phyloP scores from a whole-genome alignment of 1,140 invertebrate species.

The Choristoneura fumiferana region DNA sequence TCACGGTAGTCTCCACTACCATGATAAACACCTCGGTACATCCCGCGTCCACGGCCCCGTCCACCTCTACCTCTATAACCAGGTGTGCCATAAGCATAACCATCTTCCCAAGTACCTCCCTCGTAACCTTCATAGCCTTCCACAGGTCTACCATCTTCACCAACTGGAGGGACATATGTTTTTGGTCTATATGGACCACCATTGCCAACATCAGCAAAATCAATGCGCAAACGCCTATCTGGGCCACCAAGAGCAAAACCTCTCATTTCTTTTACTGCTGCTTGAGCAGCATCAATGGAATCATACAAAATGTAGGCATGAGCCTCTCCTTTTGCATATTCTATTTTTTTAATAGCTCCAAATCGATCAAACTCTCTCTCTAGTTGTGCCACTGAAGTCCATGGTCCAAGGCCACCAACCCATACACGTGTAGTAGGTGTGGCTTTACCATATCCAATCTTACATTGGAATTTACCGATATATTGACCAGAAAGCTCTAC shows the following conservation, averaged over 20 bases:
- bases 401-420: slow-evolving; percentile 97
- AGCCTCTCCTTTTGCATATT: slow-evolving; percentile 95
- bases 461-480: slow-evolving; percentile 99
- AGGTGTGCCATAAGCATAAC: slow-evolving; percentile 74
- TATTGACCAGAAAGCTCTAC: slow-evolving; percentile 98
- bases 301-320: slow-evolving; percentile 98
- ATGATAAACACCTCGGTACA: slow-evolving; percentile 79
- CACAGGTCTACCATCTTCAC: slow-evolving; percentile 80
- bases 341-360: slow-evolving; percentile 99
- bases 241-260: slow-evolving; percentile 95
- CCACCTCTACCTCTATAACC: slow-evolving; percentile 79
- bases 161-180: slow-evolving; percentile 80
- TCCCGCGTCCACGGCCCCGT: slow-evolving; percentile 83
- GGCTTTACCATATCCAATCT: slow-evolving; percentile 99
- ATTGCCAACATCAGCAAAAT: slow-evolving; percentile 94
- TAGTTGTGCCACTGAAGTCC: slow-evolving; percentile 94
- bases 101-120: slow-evolving; percentile 74
- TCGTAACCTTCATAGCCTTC: slow-evolving; percentile 81
- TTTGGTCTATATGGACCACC: slow-evolving; percentile 81
- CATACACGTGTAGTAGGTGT: slow-evolving; percentile 97
- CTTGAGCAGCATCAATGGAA: slow-evolving; percentile 96
- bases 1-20: slow-evolving; percentile 82
- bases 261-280: slow-evolving; percentile 97
- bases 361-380: slow-evolving; percentile 98
- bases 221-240: slow-evolving; percentile 91